These are phyloP conservation scores for Echinometra lucunter DNA, from an alignment of 53 echinoderm and acorn worm species.

Conservation along the genomic window DNA sequence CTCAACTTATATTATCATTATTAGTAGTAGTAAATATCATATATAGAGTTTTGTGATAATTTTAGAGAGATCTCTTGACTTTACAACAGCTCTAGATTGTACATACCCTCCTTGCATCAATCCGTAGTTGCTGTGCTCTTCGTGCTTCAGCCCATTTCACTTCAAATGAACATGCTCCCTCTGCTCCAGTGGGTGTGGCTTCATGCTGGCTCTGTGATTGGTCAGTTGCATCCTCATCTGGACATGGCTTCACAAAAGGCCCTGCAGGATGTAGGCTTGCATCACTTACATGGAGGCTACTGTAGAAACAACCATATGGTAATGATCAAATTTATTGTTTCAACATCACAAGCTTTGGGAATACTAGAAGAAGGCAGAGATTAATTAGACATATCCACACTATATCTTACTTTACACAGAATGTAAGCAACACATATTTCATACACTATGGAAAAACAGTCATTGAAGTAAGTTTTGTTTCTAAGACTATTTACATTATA, in stretches of 20 bases:
- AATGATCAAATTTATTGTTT: not conserved
- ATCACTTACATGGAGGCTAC: not conserved
- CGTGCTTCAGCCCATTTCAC: constrained; percentile 47
- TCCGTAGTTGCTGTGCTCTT: constrained; percentile 43
- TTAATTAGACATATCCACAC: not conserved
- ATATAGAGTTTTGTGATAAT: too few species aligned
- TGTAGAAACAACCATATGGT: not conserved
- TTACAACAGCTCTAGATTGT: not conserved
- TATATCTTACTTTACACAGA: not conserved
- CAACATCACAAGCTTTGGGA: not conserved
- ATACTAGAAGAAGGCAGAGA: not conserved
- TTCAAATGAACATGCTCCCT: not conserved
- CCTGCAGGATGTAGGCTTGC: not conserved
- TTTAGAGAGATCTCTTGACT: too few species aligned
- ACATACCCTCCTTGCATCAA: constrained; percentile 45
- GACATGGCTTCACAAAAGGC: constrained; percentile 17
- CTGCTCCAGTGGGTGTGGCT: not conserved
- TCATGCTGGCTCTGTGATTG: constrained; percentile 32
- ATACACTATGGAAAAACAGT: too few species aligned
- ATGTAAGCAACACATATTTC: too few species aligned
- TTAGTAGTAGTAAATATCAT: too few species aligned
- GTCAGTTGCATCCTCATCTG: not conserved
- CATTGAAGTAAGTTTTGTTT: not conserved
- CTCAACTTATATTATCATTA: too few species aligned
- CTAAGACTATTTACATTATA: not conserved